phyloP scores from a whole-genome alignment of 2,113 vertebrate species.

The Dolichotis patagonum region DNA sequence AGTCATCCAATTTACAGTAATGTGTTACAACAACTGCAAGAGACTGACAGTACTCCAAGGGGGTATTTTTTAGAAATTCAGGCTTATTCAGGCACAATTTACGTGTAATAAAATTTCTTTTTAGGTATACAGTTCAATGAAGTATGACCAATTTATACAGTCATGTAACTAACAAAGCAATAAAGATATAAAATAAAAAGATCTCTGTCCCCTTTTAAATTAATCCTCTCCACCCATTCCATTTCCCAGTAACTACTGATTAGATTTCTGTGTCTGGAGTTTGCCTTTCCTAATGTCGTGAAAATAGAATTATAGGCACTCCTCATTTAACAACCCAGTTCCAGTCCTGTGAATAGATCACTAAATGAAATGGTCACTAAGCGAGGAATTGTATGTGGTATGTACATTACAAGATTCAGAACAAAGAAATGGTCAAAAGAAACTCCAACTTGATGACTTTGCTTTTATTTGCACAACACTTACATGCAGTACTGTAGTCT shows the following conservation, averaged over 20 bases:
- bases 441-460: not conserved
- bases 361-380: not conserved
- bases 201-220: not conserved
- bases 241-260: not conserved
- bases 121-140: not conserved
- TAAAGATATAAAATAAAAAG: not conserved
- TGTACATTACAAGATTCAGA: not conserved
- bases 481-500: not conserved
- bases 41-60: not conserved
- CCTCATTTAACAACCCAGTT: not conserved
- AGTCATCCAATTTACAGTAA: not conserved
- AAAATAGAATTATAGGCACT: not conserved
- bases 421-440: not conserved
- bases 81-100: not conserved
- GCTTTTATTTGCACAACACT: not conserved
- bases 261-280: not conserved
- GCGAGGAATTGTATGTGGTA: not conserved
- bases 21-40: not conserved
- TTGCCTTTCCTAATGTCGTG: not conserved
- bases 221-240: not conserved
- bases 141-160: not conserved
- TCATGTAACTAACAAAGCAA: not conserved
- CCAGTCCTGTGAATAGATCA: not conserved
- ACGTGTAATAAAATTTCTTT: not conserved
- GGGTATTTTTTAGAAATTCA: not conserved